A percentile compares a stretch with the other conserved stretches of the same genome.
phyloP scores from a whole-genome alignment of 2,888 invertebrate species.

The Brachycybe producta region DNA sequence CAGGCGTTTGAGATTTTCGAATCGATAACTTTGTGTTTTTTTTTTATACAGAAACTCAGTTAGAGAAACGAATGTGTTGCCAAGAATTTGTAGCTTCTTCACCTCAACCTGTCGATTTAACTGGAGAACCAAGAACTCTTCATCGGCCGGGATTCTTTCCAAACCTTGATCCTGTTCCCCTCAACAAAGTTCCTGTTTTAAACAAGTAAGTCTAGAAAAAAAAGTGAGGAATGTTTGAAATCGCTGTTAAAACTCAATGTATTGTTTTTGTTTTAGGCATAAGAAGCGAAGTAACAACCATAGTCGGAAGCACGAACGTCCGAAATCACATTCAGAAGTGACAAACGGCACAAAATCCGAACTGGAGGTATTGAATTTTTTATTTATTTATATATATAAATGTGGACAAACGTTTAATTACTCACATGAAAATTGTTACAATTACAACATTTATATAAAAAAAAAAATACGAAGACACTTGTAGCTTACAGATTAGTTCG shows the following conservation, averaged over 20 bases:
- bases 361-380: no score
- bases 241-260: not conserved
- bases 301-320: slow-evolving; percentile 8
- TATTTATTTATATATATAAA: no score
- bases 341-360: no score
- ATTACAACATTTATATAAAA: no score
- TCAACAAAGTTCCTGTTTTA: slow-evolving; percentile 58
- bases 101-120: slow-evolving; percentile 59
- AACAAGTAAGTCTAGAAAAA: slow-evolving; percentile 39
- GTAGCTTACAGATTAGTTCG: no score
- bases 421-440: no score
- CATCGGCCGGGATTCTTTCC: slow-evolving; percentile 56
- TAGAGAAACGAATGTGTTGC: slow-evolving; percentile 37
- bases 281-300: not conserved
- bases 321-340: not conserved
- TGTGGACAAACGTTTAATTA: no score
- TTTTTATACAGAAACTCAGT: slow-evolving; percentile 35
- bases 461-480: no score
- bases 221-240: not conserved
- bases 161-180: slow-evolving; percentile 56
- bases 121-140: slow-evolving; percentile 19
- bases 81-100: slow-evolving; percentile 69
- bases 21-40: not conserved
- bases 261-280: not conserved
- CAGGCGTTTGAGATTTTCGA: slow-evolving; percentile 6